phyloP scores from a whole-genome alignment of 2,113 vertebrate species.

The Thomomys bottae region DNA sequence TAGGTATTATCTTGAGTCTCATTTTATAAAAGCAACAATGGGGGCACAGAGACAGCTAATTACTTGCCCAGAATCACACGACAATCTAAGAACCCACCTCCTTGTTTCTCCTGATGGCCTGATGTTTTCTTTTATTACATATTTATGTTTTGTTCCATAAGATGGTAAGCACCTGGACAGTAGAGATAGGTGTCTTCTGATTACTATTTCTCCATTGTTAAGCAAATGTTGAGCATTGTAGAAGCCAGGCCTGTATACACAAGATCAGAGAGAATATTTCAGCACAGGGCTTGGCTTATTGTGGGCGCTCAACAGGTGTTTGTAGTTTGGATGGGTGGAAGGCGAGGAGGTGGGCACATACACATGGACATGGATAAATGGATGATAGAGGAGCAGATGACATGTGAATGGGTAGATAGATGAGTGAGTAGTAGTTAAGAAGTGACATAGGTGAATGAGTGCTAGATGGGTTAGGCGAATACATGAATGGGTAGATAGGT shows the following conservation, averaged over 20 bases:
- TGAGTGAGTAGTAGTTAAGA: too few relatives aligned
- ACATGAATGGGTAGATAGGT: neutral
- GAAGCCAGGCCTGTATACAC: neutral
- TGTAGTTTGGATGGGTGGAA: neutral
- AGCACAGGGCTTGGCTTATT: neutral
- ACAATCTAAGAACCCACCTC: neutral
- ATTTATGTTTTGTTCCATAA: neutral
- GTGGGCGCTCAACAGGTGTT: neutral
- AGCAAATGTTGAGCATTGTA: neutral
- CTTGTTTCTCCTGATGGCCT: neutral
- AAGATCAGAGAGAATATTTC: neutral
- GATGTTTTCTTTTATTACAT: neutral
- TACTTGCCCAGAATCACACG: neutral
- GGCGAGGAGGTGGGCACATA: accelerated
- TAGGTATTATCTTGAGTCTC: neutral
- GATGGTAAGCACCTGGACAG: neutral
- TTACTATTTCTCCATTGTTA: neutral
- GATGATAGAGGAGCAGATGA: neutral
- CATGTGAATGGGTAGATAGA: too few relatives aligned
- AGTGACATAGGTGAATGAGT: too few relatives aligned
- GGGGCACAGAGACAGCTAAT: neutral
- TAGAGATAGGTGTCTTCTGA: neutral
- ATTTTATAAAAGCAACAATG: neutral
- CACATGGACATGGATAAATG: too few relatives aligned
- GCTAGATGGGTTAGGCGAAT: neutral